Evolutionary conservation across 1,140 invertebrate genomes (phyloP), one percentile per base, ranked within the genome.

Genomic region (Rhagoletis zephyria): DNA sequence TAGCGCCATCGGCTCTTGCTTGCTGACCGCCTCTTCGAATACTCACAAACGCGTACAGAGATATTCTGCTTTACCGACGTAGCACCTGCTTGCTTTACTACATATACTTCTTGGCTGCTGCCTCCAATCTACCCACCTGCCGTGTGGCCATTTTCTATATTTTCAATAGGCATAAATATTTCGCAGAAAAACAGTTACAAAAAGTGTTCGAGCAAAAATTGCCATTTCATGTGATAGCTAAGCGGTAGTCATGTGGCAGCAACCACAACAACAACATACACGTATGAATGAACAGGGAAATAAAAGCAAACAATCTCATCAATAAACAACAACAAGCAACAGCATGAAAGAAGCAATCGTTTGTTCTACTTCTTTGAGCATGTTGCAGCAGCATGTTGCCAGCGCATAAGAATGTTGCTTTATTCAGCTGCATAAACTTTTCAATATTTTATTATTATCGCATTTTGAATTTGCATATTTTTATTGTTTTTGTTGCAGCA

Each of bases 81-180:
- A 30, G 63, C 63, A 87, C 85, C 63, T 64, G 85, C 85, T 19
- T 5, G 45, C 70, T 5, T 4, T 16, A n/a, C 45, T 48, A 2
- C 45, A 48, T 6, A 14, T 42, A 48, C 70, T 45, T 48, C 70
- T 30, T 19, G 30, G 4, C n/a, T 67, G 4, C 64, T 67, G 64
- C 64, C n/a, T 67, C 4, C n/a, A 19, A 6, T 30, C 9, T 56
- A 7, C 6, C 9, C 30, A 7, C 30, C 64, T 81, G 48, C n/a
- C 45, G 19, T 30, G 70, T 6, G 48, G 74, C 40, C 42, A 48
- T 12, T 74, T 85, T 85, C 59, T 59, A 85, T 85, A 48, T 12
- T 74, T 85, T 85, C 59, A 85, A 85, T 85, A 85, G 63, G 60
- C 85, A 85, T 85, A 85, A 85, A 60, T 85, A 42, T 85, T 85